phyloP scores from a whole-genome alignment of 2,888 invertebrate genomes.

The Heteromyza rotundicornis region DNA sequence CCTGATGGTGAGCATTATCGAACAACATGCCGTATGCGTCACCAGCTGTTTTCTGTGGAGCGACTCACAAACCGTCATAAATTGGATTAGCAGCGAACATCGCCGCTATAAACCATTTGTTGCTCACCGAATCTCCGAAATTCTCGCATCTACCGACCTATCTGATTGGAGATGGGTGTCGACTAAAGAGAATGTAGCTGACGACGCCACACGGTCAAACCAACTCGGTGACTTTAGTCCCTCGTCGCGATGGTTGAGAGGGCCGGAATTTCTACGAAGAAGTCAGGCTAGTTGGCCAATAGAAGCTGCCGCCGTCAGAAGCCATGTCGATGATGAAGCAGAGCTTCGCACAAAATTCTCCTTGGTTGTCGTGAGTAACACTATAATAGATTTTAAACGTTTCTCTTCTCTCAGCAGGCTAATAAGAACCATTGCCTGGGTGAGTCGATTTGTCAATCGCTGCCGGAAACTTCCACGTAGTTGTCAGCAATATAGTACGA shows the following conservation, averaged over 20 bases:
- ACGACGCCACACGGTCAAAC: constrained; percentile 20
- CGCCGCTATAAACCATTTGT: constrained; percentile 30
- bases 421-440: too few species aligned
- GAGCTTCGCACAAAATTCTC: constrained; percentile 8
- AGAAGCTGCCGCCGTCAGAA: too few species aligned
- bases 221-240: constrained; percentile 9
- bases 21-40: constrained; percentile 11
- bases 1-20: constrained; percentile 7
- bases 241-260: constrained; percentile 21
- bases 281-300: neutral
- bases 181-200: constrained; percentile 11
- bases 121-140: constrained; percentile 22
- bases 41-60: constrained; percentile 15
- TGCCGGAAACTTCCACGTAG: neutral
- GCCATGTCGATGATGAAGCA: neutral
- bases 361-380: neutral
- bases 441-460: constrained; percentile 3
- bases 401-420: constrained; percentile 16
- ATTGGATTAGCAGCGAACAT: constrained; percentile 33
- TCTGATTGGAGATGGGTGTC: constrained; percentile 34
- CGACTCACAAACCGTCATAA: constrained; percentile 18
- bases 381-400: constrained; percentile 1
- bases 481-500: neutral
- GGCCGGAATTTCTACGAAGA: constrained; percentile 6
- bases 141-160: constrained; percentile 8